phyloP scores from a whole-genome alignment of 1,140 invertebrate species.

The Ips nitidus region DNA sequence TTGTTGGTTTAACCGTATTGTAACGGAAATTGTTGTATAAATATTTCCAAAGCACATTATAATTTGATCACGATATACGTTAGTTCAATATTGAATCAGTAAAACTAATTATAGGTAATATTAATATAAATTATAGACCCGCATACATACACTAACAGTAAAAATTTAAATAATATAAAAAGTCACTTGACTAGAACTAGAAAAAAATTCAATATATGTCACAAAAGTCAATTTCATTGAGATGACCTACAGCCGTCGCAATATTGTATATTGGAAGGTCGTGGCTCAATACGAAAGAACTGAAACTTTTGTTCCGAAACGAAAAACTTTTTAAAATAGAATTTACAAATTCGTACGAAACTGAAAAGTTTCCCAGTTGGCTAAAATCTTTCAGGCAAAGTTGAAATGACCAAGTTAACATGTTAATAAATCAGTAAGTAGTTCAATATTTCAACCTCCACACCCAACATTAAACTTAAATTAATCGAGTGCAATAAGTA shows the following conservation, averaged over 20 bases:
- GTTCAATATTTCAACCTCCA: constrained; percentile 3
- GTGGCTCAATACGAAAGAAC: constrained; percentile 8
- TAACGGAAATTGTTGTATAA: no score
- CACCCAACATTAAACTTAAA: no score
- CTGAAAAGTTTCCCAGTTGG: constrained; percentile 9
- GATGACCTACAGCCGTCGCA: constrained; percentile 12
- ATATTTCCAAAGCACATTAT: no score
- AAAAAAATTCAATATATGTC: constrained; percentile 8
- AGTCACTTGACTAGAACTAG: not conserved
- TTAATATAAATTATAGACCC: no score
- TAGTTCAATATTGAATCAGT: no score
- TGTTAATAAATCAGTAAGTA: no score
- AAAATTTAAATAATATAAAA: no score
- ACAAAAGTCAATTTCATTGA: constrained; percentile 6
- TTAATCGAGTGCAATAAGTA: no score
- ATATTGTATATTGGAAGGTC: constrained; percentile 11
- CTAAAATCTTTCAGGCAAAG: not conserved
- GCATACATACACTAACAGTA: no score
- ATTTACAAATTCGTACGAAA: constrained; percentile 8
- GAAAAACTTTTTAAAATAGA: constrained; percentile 14
- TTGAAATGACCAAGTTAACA: not conserved
- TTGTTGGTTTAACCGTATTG: no score
- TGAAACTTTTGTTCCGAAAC: constrained; percentile 10
- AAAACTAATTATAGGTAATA: no score
- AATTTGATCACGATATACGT: no score